These are phyloP conservation scores for Microcebus tavaratra DNA, from an alignment of 2,113 vertebrate species.

Conservation along the genomic window DNA sequence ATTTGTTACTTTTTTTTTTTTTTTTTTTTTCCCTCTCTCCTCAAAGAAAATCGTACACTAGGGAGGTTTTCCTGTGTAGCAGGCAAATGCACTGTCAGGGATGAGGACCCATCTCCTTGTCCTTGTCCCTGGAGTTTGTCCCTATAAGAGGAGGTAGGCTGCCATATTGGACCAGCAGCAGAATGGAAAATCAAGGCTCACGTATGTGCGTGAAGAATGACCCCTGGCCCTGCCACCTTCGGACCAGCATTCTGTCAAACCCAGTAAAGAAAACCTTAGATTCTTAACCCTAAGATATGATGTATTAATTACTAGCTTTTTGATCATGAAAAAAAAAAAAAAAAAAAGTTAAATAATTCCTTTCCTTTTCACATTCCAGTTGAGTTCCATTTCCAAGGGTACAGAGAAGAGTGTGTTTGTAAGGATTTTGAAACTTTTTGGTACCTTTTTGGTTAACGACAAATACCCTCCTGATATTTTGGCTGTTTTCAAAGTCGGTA, in stretches of 20 bases:
- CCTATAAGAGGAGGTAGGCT: constrained; percentile 72
- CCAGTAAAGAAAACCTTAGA: constrained; percentile 12
- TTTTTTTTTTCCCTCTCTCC: constrained; percentile 56
- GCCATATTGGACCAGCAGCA: constrained; percentile 75
- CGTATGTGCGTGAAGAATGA: constrained; percentile 58
- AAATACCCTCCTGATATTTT: constrained; percentile 75
- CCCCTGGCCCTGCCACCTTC: constrained; percentile 1
- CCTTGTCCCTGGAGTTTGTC: constrained; percentile 78
- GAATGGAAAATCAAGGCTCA: constrained; percentile 76
- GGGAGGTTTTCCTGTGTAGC: constrained; percentile 86
- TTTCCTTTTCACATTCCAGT: constrained; percentile 77
- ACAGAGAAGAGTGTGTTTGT: constrained; percentile 57
- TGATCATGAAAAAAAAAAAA: background rate
- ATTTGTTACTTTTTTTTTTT: constrained; percentile 89
- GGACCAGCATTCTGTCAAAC: constrained; percentile 62
- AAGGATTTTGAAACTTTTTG: constrained; percentile 78
- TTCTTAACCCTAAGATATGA: constrained; percentile 62
- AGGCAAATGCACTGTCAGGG: constrained; percentile 86
- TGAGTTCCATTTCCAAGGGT: constrained; percentile 75
- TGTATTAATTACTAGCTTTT: constrained; percentile 76
- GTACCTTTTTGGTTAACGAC: constrained; percentile 78
- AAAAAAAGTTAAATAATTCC: constrained; percentile 59
- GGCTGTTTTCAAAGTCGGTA: constrained; percentile 72
- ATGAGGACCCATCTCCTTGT: constrained; percentile 80
- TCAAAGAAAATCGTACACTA: constrained; percentile 86